Percentiles rank a stretch among this genome's conserved stretches.
phyloP scores from a whole-genome alignment of 92 coral and sea anemone genomes.

The Pocillopora grandis region DNA sequence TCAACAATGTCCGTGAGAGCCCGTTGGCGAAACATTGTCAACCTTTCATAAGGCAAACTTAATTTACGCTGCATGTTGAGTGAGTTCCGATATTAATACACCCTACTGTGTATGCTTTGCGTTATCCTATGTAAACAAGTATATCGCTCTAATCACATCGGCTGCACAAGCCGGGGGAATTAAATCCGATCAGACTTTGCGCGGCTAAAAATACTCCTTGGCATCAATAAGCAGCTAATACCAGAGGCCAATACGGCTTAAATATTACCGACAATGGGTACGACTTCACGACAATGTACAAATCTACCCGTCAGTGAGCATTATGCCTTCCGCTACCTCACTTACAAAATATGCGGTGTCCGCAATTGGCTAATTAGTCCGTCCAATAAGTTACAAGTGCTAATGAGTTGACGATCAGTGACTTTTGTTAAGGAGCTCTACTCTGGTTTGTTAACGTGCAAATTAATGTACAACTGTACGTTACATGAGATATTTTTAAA shows the following conservation, averaged over 20 bases:
- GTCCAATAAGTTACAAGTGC: slow-evolving; percentile 19
- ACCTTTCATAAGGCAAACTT: slow-evolving; percentile 59
- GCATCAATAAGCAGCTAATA: background rate
- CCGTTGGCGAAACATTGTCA: slow-evolving; percentile 40
- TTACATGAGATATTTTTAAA: slow-evolving; percentile 4
- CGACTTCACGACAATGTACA: background rate
- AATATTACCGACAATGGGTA: background rate
- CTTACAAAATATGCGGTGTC: no score
- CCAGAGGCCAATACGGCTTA: background rate
- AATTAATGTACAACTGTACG: background rate
- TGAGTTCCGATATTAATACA: slow-evolving; percentile 3
- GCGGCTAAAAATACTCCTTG: background rate
- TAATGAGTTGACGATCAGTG: slow-evolving; percentile 8
- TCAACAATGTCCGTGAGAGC: slow-evolving; percentile 67
- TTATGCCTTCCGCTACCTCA: background rate
- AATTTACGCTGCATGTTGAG: slow-evolving; percentile 55
- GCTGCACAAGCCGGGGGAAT: background rate
- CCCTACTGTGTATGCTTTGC: slow-evolving; percentile 19
- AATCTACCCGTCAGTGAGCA: background rate
- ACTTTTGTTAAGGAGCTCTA: background rate
- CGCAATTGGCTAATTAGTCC: background rate
- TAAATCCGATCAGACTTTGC: background rate
- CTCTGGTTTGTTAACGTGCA: background rate
- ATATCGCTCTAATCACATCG: background rate
- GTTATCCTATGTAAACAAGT: slow-evolving; percentile 23